phyloP scores from a whole-genome alignment of 2,888 invertebrate species.

The Parnassius glacialis region DNA sequence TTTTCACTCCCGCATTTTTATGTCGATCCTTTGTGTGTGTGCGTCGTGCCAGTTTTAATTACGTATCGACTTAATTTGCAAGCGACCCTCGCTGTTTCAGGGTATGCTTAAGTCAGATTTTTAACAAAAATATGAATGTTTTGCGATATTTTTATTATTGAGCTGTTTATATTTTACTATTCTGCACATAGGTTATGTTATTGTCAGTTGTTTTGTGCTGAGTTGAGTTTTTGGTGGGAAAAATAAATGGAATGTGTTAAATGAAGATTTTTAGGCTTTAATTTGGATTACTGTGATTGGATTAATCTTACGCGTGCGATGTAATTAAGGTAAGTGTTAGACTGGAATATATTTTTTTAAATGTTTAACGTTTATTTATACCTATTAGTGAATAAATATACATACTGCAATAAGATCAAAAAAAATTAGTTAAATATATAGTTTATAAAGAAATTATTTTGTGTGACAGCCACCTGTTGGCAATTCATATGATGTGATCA shows the following conservation, averaged over 20 bases:
- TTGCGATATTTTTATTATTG: slow-evolving; percentile 28
- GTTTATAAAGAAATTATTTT: slow-evolving; percentile 30
- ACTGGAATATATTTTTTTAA: neutral
- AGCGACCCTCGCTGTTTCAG: slow-evolving; percentile 59
- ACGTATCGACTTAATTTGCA: slow-evolving; percentile 81
- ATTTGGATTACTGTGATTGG: slow-evolving; percentile 20
- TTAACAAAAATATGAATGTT: slow-evolving; percentile 28
- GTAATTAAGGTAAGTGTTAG: slow-evolving; percentile 36
- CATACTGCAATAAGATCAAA: neutral
- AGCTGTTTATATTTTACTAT: slow-evolving; percentile 33
- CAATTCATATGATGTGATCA: slow-evolving; percentile 6
- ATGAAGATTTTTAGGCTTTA: slow-evolving; percentile 28
- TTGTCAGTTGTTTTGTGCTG: slow-evolving; percentile 32
- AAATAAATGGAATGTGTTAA: slow-evolving; percentile 31
- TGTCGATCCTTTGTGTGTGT: slow-evolving; percentile 78
- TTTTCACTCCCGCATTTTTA: slow-evolving; percentile 76
- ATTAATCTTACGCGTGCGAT: slow-evolving; percentile 33
- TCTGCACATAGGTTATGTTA: slow-evolving; percentile 48
- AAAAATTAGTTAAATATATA: neutral
- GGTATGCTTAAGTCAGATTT: slow-evolving; percentile 46
- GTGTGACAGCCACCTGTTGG: slow-evolving; percentile 51
- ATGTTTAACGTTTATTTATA: neutral
- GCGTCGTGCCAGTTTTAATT: slow-evolving; percentile 77
- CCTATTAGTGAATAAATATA: neutral
- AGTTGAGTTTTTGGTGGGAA: slow-evolving; percentile 57